Percentiles rank a stretch among this genome's conserved stretches.
These are phyloP conservation scores for Chironomus tepperi DNA, from an alignment of 1,140 invertebrate genomes.

Conservation along the genomic window DNA sequence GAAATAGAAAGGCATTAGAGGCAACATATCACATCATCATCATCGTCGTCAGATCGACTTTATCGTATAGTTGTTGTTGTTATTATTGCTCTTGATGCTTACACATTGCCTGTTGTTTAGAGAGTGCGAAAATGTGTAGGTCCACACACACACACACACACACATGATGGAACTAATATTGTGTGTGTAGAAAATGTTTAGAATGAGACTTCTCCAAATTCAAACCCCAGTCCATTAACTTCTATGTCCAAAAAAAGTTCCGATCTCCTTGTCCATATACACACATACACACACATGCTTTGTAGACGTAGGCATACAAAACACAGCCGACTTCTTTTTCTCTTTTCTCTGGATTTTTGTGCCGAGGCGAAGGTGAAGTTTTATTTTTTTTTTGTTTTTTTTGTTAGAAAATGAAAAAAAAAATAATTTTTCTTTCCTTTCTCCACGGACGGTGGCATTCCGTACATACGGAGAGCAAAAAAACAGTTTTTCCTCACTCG, in stretches of 20 bases:
- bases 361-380: no score
- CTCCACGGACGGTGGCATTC: background rate
- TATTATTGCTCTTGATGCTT: background rate
- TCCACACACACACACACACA: background rate
- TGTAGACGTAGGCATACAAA: background rate
- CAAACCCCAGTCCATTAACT: background rate
- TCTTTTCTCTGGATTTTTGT: background rate
- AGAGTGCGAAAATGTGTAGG: background rate
- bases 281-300: background rate
- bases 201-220: background rate
- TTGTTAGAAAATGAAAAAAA: background rate
- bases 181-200: background rate
- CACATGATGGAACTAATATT: background rate
- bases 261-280: background rate
- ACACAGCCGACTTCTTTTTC: background rate
- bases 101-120: background rate
- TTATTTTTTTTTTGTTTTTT: no score
- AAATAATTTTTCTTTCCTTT: background rate
- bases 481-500: constrained; percentile 10
- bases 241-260: background rate
- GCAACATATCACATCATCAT: background rate
- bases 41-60: background rate
- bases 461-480: background rate
- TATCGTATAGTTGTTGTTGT: background rate
- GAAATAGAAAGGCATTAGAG: constrained; percentile 8